Percentiles rank a stretch among this genome's conserved stretches.
phyloP scores from a whole-genome alignment of 2,113 vertebrate genomes.

The Sardina pilchardus region DNA sequence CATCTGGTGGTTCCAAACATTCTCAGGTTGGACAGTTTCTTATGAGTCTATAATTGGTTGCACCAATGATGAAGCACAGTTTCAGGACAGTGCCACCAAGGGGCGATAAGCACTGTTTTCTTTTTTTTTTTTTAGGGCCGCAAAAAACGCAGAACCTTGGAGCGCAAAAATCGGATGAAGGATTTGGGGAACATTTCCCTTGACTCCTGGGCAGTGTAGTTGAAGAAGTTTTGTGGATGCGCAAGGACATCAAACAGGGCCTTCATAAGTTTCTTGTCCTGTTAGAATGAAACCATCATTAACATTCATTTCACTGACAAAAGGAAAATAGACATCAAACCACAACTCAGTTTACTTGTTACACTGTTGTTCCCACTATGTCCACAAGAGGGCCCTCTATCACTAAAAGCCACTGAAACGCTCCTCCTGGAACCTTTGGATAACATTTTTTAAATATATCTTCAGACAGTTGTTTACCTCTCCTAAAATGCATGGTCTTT shows the following conservation, averaged over 20 bases:
- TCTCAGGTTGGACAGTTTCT: neutral
- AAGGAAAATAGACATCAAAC: conserved; percentile 23
- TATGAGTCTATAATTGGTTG: neutral
- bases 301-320: conserved; percentile 22
- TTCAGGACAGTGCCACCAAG: conserved; percentile 21
- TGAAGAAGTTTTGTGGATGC: conserved; percentile 98
- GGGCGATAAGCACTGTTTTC: neutral
- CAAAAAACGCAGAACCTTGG: conserved; percentile 95
- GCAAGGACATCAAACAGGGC: conserved; percentile 95
- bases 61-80: conserved; percentile 13
- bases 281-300: conserved; percentile 48
- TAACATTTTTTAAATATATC: neutral
- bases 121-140: conserved; percentile 83
- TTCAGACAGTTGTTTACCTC: neutral
- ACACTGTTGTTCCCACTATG: neutral
- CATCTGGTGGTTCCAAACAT: neutral
- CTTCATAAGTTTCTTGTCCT: conserved; percentile 99
- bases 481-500: neutral
- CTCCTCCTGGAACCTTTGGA: neutral
- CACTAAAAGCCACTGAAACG: neutral
- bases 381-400: conserved; percentile 58
- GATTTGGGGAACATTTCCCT: conserved; percentile 99
- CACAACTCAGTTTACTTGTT: neutral
- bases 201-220: conserved; percentile 98
- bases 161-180: conserved; percentile 92